Evolutionary conservation across 1,140 invertebrate genomes (phyloP), one percentile per base, ranked within the genome.

Genomic region (Drosophila cardini): DNA sequence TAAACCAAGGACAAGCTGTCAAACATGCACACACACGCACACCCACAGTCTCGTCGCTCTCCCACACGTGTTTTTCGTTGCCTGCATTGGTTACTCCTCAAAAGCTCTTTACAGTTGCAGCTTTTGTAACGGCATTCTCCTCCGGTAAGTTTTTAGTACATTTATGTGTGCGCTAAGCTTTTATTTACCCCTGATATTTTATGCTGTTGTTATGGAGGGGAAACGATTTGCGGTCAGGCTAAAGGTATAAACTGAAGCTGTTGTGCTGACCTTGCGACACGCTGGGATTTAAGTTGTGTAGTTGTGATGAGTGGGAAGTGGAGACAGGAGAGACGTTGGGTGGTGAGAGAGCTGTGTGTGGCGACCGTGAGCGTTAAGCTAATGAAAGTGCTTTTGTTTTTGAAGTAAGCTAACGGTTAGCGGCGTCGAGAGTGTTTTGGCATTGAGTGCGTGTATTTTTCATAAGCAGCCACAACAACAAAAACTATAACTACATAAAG

Each of bases 341-440:
- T n/a, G 21, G 21, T 9, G 32, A 32, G 15, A 38, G 52, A 38
- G 34, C 48, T 70, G 11, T n/a, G n/a, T 56, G 26, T 68, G 55
- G 32, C 55, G 71, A 69, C 78, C 78, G 57, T 70, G 76, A 68
- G 83, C 60, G 83, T 69, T 86, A 79, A 87, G 83, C 83, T 86
- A 86, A 86, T 86, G 79, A 82, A 86, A 86, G 76, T 83, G 77
- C 83, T 87, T 65, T 71, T 68, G 64, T 76, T 79, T 85, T 69
- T 50, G 46, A 61, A 65, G 70, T 16, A 69, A 58, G 55, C 32
- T 38, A 55, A 26, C 75, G 63, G 72, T 84, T 85, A 73, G 81
- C 64, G 58, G 13, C 42, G 72, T 50, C 52, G 76, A 78, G 68
- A 63, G 71, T 60, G 21, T 26, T 26, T 62, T 87, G 72, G 68